These are phyloP conservation scores for Echinops telfairi DNA, from an alignment of 2,113 vertebrate genomes.

Conservation along the genomic window DNA sequence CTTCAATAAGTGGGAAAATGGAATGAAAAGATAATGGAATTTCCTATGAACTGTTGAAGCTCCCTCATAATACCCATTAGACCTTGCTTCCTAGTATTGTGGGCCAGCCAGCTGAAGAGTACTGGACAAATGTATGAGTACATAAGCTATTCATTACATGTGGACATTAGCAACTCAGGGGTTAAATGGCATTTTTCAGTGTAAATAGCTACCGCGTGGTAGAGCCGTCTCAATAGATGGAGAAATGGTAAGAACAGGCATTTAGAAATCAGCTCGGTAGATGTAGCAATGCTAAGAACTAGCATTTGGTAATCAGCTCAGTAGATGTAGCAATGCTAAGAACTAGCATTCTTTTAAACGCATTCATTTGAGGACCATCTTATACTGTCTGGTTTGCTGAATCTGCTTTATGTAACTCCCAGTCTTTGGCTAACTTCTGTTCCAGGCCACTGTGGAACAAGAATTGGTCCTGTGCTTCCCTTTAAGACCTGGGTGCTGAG, in stretches of 20 bases:
- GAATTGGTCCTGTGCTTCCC: neutral
- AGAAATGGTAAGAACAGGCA: neutral
- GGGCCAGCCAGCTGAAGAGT: neutral
- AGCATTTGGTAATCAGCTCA: neutral
- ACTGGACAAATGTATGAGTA: neutral
- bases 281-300: neutral
- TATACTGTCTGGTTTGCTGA: neutral
- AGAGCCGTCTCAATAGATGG: neutral
- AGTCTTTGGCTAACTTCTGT: neutral
- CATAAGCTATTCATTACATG: neutral
- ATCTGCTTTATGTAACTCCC: neutral
- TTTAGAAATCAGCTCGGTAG: neutral
- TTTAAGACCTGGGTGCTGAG: neutral
- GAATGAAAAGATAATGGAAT: too few relatives aligned
- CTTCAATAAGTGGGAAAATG: too few relatives aligned
- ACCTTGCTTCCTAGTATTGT: neutral
- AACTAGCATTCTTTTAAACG: neutral
- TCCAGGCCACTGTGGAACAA: too few relatives aligned
- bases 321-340: neutral
- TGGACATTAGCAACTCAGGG: neutral
- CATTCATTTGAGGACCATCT: neutral
- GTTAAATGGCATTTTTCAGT: neutral
- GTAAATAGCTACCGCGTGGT: neutral
- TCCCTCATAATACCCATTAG: neutral
- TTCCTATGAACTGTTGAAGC: too few relatives aligned